These are phyloP conservation scores for Apaloderma vittatum DNA, from an alignment of 2,113 vertebrate species.

Conservation along the genomic window DNA sequence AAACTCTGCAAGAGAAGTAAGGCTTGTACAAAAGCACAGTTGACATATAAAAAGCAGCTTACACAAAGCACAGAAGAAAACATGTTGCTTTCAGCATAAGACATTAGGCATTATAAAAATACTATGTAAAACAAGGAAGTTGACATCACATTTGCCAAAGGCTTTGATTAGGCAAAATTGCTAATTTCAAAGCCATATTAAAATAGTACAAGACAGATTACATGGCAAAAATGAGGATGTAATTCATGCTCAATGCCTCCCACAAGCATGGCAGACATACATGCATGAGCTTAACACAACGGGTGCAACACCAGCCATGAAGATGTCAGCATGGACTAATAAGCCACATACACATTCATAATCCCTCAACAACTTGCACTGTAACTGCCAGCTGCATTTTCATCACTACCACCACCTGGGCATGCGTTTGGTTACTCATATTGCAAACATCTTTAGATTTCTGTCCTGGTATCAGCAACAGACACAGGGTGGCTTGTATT, in stretches of 20 bases:
- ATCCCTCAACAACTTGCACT: neutral
- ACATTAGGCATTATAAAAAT: neutral
- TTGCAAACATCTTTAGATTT: neutral
- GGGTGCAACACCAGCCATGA: neutral
- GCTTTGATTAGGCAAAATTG: neutral
- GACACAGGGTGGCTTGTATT: rapidly evolving
- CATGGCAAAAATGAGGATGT: neutral
- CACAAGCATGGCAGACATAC: neutral
- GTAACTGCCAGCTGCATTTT: neutral
- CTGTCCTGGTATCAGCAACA: rapidly evolving
- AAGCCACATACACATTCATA: neutral
- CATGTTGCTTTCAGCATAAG: neutral
- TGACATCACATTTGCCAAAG: neutral
- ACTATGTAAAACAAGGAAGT: rapidly evolving
- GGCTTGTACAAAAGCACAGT: neutral
- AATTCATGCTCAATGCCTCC: neutral
- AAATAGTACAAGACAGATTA: neutral
- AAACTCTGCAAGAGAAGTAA: neutral
- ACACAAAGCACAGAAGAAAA: neutral
- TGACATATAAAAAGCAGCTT: neutral
- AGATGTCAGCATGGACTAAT: neutral
- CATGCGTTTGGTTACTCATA: neutral
- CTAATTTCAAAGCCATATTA: neutral
- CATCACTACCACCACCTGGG: neutral
- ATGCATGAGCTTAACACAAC: neutral